A percentile compares a stretch with the other conserved stretches of the same genome.
Conservation (phyloP, 2,888 invertebrate species). For the Sarcophaga rosellei region DNA sequence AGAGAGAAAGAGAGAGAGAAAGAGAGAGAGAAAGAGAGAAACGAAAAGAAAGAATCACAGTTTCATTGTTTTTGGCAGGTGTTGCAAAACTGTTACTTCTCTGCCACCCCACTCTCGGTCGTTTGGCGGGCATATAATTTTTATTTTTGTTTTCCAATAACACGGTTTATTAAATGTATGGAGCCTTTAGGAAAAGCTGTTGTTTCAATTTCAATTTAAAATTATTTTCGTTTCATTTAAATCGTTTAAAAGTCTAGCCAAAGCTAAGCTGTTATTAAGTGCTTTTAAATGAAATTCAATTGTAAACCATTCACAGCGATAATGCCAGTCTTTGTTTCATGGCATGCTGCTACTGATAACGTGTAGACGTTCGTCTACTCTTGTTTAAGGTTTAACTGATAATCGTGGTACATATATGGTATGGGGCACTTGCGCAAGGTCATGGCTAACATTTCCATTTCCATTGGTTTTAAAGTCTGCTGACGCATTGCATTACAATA, state of each 20-base stretch:
- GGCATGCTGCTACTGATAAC: background rate
- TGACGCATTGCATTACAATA: too few species aligned
- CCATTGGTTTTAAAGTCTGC: too few species aligned
- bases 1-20: too few species aligned
- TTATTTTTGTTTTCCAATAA: background rate
- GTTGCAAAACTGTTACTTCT: constrained; percentile 27
- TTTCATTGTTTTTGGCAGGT: constrained; percentile 54
- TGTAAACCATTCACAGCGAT: background rate
- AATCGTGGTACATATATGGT: background rate
- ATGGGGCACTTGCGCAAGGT: too few species aligned
- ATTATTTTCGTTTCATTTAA: background rate
- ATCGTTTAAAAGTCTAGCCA: background rate
- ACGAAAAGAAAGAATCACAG: constrained; percentile 5
- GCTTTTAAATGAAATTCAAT: background rate
- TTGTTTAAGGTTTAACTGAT: background rate
- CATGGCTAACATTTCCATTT: too few species aligned
- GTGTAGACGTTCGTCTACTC: background rate
- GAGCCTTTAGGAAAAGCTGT: background rate
- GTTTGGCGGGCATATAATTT: background rate
- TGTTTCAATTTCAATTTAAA: background rate
- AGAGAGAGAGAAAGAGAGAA: too few species aligned
- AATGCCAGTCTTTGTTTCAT: background rate
- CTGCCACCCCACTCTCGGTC: background rate
- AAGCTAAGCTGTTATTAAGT: background rate
- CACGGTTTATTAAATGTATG: background rate